A percentile compares a stretch with the other conserved stretches of the same genome.
Evolutionary conservation across 37 sponge, comb jelly and placozoan genomes (phyloP).

Genomic region (Mnemiopsis leidyi): DNA sequence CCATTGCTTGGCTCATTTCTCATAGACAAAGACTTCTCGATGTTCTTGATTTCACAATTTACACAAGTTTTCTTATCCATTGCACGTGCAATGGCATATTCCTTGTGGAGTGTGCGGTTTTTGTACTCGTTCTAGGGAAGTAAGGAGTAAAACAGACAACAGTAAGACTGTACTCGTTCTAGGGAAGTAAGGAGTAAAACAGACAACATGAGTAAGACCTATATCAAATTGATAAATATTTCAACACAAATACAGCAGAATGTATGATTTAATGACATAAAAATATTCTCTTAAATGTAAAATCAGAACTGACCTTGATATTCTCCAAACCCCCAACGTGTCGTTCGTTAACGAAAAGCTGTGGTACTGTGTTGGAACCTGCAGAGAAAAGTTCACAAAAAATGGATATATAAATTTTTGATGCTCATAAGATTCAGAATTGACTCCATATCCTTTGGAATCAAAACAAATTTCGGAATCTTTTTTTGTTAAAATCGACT

Average conservation of each 20-base stretch:
- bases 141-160: no score
- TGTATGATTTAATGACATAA: no score
- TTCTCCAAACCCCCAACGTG: background rate
- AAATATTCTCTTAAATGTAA: no score
- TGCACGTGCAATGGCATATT: background rate
- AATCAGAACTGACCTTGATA: no score
- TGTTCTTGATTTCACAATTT: background rate
- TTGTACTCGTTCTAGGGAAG: background rate
- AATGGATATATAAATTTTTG: background rate
- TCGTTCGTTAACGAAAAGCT: background rate
- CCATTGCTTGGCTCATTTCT: background rate
- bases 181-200: no score
- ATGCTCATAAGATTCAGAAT: background rate
- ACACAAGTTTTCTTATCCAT: conserved; percentile 15
- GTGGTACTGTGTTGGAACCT: conserved; percentile 23
- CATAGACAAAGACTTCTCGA: background rate
- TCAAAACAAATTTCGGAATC: no score
- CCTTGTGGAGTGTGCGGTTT: conserved; percentile 1
- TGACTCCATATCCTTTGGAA: no score
- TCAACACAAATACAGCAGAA: no score
- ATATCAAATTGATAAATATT: no score
- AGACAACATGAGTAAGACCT: no score
- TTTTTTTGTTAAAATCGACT: no score
- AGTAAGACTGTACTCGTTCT: conserved; percentile 8
- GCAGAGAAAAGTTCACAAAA: background rate